Conservation (phyloP, 2,113 vertebrate genomes). For the Lucifuga dentata region DNA sequence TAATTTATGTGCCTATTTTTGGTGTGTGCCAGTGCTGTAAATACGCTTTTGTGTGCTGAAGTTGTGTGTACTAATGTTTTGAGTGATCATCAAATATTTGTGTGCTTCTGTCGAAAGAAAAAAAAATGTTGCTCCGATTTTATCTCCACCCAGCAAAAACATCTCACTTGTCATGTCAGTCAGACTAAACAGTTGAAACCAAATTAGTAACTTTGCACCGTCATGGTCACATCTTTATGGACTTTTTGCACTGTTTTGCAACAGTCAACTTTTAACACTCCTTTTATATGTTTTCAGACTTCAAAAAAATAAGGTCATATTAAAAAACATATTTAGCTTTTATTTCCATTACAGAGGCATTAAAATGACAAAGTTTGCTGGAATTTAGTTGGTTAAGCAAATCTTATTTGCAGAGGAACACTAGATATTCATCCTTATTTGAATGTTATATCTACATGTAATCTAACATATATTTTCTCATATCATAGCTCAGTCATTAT, state of each 20-base stretch:
- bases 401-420: background rate
- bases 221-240: constrained; percentile 70
- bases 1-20: constrained; percentile 83
- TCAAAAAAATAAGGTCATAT: constrained; percentile 35
- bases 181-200: constrained; percentile 49
- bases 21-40: constrained; percentile 81
- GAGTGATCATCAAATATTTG: constrained; percentile 76
- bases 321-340: constrained; percentile 26
- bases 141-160: constrained; percentile 25
- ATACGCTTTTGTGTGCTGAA: constrained; percentile 80
- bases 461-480: constrained; percentile 2
- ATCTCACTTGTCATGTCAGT: constrained; percentile 57
- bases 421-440: constrained; percentile 16
- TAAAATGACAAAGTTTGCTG: constrained; percentile 40
- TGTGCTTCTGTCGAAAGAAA: constrained; percentile 75
- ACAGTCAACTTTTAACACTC: constrained; percentile 72
- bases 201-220: constrained; percentile 68
- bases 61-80: constrained; percentile 78
- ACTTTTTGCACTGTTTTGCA: constrained; percentile 81
- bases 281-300: constrained; percentile 66
- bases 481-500: constrained; percentile 18
- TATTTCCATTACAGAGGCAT: constrained; percentile 49
- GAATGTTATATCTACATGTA: constrained; percentile 28
- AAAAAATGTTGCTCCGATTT: constrained; percentile 70
- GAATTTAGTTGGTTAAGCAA: constrained; percentile 11